These are phyloP conservation scores for Cybosia mesomella DNA, from an alignment of 2,888 invertebrate genomes.

Conservation along the genomic window DNA sequence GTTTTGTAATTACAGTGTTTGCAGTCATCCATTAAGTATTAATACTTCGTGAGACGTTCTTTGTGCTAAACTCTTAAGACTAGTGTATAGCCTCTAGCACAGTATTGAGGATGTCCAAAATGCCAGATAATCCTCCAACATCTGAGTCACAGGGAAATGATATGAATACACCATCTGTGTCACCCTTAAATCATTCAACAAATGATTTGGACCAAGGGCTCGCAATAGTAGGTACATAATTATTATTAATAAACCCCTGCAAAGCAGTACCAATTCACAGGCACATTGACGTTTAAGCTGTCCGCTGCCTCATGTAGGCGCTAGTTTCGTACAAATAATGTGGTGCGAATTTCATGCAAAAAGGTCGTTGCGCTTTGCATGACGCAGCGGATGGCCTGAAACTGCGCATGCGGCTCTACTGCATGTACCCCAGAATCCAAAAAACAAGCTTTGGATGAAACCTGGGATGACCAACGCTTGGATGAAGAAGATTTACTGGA, in stretches of 20 bases:
- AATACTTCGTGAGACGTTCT: background rate
- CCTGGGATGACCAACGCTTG: too few species aligned
- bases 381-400: background rate
- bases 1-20: too few species aligned
- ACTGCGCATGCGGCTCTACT: too few species aligned
- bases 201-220: conserved; percentile 8
- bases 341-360: too few species aligned
- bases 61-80: background rate
- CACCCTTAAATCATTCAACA: background rate
- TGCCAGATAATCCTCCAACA: background rate
- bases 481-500: background rate
- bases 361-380: too few species aligned
- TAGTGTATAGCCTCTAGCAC: background rate
- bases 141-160: background rate
- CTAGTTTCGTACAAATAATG: too few species aligned
- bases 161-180: background rate
- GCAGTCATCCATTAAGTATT: background rate
- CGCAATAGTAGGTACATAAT: conserved; percentile 6
- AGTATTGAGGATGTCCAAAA: background rate
- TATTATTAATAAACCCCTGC: background rate
- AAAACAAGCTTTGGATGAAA: too few species aligned
- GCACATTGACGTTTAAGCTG: too few species aligned
- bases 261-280: background rate
- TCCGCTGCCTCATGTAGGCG: too few species aligned
- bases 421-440: too few species aligned